Evolutionary conservation across 2,113 vertebrate species (phyloP), one percentile per base, ranked within the genome.

Genomic region (Dipodomys ordii): DNA sequence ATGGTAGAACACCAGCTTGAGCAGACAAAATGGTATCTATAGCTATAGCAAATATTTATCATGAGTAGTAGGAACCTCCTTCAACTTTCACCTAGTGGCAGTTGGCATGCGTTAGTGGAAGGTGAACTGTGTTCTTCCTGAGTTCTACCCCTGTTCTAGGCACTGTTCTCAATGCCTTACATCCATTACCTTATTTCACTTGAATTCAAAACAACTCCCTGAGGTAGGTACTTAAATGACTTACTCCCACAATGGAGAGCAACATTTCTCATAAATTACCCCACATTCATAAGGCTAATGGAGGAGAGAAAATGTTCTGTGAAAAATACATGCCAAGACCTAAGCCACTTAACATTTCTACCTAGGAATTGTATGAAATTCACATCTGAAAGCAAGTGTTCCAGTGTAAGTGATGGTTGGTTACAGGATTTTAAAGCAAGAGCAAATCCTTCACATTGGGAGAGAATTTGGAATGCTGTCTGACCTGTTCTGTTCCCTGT

Each of bases 391-490:
- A 72, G 92, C 44, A 74, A 83, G 30, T 77, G 49, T 74, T 79
- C 39, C 65, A 39, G 30, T 6, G 10, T 72, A 44, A 76, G 88
- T 90, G 46, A 65, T 30, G 53, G 90, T 91, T 96, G 85, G n/a
- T 68, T 85, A 93, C 71, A 76, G 20, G 79, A 22, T 57, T 90
- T 87, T 82, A 62, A 39, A 92, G 90, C 49, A 72, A 60, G 20
- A 44, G 16, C 19, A 67, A 76, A 46, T 76, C 27, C 67, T 62
- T 65, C 49, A 82, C 22, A 22, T 23, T 23, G 25, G 90, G 93
- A 74, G 85, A 77, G 71, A 65, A 92, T 85, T 78, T 93, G 91
- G 82, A 88, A 87, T 83, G 74, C 44, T 25, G 69, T 93, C 44
- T 68, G 88, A 68, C 67, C 68, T 78, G 44, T 46, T 88, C 93